Base-by-base conservation (phyloP, 2,888 invertebrate genomes). In the Brachyptera putata region DNA sequence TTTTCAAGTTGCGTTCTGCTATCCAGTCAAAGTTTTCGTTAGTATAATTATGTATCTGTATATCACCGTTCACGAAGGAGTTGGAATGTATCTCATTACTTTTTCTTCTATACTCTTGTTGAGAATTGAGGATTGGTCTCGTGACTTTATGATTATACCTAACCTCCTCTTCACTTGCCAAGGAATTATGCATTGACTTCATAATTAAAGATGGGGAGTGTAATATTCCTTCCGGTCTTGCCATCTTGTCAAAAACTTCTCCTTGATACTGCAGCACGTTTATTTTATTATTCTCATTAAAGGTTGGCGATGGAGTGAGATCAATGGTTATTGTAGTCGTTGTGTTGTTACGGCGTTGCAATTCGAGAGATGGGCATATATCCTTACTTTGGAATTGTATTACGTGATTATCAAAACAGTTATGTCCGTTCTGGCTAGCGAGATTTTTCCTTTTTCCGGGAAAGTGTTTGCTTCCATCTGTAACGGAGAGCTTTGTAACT, bases 251-350 rank as follows among this genome's bases (percentile, higher is more conserved):
- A 14, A 18, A 11, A 3, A 11, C 21, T 21, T 43, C 43, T 2
- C 36, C 22, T 21, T 1, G 22, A n/a, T n/a, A n/a, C n/a, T n/a
- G n/a, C n/a, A n/a, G n/a, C n/a, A n/a, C n/a, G n/a, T n/a, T n/a
- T n/a, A n/a, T n/a, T n/a, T n/a, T n/a, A n/a, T n/a, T n/a, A n/a
- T n/a, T n/a, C n/a, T n/a, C n/a, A n/a, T n/a, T n/a, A n/a, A 46
- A 25, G 16, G 30, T 14, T 16, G 50, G 13, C 26, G 73, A 71
- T 13, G 73, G 73, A 11, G 74, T 72, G 50, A 77, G 69, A 67
- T 76, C 76, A 41, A 77, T 77, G 13, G 74, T 76, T 64, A 76
- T 77, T 70, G 76, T 77, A 13, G 77, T 77, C 7, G 75, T 75
- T 25, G 72, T 76, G 22, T 36, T 36, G 7, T 5, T 11, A 13